phyloP scores from a whole-genome alignment of 2,797 vertebrate genomes.

The Diceros bicornis region DNA sequence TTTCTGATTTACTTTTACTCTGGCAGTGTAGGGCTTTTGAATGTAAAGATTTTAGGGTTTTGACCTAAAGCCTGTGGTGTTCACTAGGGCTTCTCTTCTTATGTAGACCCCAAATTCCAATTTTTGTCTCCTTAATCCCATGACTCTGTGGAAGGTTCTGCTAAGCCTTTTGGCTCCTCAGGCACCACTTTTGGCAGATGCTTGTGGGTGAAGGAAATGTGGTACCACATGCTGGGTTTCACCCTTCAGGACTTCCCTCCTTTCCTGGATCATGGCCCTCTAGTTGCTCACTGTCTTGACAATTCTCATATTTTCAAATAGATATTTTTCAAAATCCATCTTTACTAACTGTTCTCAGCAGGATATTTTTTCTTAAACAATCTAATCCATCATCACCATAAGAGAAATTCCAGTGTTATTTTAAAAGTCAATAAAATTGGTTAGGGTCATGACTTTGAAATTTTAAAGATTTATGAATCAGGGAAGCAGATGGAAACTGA shows the following conservation, averaged over 20 bases:
- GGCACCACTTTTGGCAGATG: background rate
- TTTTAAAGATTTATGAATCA: background rate
- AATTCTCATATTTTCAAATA: background rate
- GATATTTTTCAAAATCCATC: background rate
- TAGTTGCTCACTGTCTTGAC: background rate
- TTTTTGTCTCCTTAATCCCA: background rate
- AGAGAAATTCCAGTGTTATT: background rate
- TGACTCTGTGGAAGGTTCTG: background rate
- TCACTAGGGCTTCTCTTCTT: background rate
- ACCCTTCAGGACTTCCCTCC: background rate
- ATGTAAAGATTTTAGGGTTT: background rate
- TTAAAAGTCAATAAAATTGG: background rate
- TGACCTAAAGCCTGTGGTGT: background rate
- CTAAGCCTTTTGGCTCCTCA: background rate
- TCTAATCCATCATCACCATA: background rate
- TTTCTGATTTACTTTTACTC: background rate
- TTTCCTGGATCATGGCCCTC: background rate
- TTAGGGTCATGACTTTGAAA: background rate
- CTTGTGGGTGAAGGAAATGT: background rate
- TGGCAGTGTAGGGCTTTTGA: background rate
- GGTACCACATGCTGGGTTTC: background rate
- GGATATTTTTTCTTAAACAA: background rate
- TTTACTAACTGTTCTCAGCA: background rate
- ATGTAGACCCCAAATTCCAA: background rate
- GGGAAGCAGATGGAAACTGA: background rate